A percentile compares a stretch with the other conserved stretches of the same genome.
These are phyloP conservation scores for Coenonympha glycerion DNA, from an alignment of 2,888 invertebrate species.

Conservation along the genomic window DNA sequence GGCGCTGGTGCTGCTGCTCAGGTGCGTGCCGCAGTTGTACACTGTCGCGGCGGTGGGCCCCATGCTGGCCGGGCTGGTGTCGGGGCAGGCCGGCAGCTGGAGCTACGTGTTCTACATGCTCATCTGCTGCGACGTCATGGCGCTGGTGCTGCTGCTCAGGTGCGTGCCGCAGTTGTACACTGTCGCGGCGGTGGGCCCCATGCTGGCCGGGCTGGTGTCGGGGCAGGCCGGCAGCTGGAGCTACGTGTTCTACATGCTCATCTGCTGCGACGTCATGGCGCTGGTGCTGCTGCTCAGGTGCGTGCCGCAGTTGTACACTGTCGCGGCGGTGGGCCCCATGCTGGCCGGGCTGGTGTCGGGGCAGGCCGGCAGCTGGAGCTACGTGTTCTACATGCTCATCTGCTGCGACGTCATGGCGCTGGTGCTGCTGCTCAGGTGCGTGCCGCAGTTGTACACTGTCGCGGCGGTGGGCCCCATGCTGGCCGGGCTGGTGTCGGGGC, in stretches of 20 bases:
- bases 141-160: constrained; percentile 81
- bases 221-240: constrained; percentile 80
- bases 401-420: constrained; percentile 87
- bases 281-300: constrained; percentile 80
- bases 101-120: constrained; percentile 93
- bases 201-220: constrained; percentile 89
- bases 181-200: constrained; percentile 90
- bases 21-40: too few relatives aligned
- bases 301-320: too few relatives aligned
- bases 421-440: constrained; percentile 78
- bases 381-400: constrained; percentile 95
- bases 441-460: too few relatives aligned
- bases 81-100: constrained; percentile 80
- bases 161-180: too few relatives aligned
- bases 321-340: constrained; percentile 92
- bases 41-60: constrained; percentile 90
- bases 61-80: constrained; percentile 88
- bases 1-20: constrained; percentile 81
- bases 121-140: constrained; percentile 87
- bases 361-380: constrained; percentile 80
- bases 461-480: constrained; percentile 95
- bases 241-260: constrained; percentile 93
- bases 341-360: constrained; percentile 87
- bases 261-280: constrained; percentile 87
- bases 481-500: constrained; percentile 85